These are phyloP conservation scores for Grantiella picta DNA, from an alignment of 2,113 vertebrate genomes.

Conservation along the genomic window DNA sequence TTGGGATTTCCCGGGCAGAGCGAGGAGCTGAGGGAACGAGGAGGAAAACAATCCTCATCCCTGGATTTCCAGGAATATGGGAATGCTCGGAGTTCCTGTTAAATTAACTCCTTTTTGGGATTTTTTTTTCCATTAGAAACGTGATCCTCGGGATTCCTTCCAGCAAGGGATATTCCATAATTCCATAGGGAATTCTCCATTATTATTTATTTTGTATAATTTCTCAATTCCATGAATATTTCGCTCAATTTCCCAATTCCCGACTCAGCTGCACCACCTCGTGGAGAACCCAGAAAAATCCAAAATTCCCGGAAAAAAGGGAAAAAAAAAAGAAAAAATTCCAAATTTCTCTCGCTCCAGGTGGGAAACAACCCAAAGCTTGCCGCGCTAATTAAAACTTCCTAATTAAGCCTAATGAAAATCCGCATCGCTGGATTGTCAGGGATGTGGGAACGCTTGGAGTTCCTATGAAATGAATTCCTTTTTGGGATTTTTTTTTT, in stretches of 20 bases:
- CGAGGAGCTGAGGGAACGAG: no score
- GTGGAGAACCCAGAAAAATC: neutral
- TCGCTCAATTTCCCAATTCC: neutral
- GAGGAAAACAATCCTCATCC: no score
- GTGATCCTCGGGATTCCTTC: no score
- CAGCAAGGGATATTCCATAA: no score
- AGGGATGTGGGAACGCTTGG: neutral
- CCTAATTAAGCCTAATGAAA: neutral
- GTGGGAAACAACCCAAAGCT: neutral
- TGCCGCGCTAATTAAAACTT: neutral
- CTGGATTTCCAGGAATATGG: no score
- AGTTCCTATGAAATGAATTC: fast-evolving
- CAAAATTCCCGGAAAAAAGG: fast-evolving
- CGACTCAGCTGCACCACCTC: neutral
- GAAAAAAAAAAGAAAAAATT: fast-evolving
- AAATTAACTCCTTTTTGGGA: no score
- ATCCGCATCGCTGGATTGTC: neutral
- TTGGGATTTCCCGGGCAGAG: no score
- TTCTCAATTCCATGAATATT: fast-evolving
- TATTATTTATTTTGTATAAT: no score
- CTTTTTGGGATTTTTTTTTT: neutral
- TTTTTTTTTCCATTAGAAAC: no score
- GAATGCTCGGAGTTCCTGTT: no score
- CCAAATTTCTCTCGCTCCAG: neutral
- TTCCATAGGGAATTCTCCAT: no score